Conservation (phyloP, 2,113 vertebrate genomes). For the Tor tambroides region DNA sequence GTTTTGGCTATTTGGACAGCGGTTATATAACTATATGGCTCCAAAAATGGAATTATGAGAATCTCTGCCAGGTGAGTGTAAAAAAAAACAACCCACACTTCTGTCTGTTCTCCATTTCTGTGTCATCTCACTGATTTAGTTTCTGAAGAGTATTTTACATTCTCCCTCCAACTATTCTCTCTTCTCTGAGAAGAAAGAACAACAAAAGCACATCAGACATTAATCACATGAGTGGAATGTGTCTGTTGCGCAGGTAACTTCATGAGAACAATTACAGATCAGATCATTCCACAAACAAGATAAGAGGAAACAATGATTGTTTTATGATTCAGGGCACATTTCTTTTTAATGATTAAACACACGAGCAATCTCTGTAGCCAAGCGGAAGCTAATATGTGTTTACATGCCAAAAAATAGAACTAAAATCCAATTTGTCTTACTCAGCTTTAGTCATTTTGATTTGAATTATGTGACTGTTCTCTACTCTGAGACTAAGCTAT, state of each 20-base stretch:
- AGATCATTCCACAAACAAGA: not conserved
- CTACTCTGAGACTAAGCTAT: not conserved
- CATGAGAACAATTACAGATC: too few relatives aligned
- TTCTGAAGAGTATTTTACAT: slow-evolving; percentile 2
- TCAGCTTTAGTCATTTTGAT: not conserved
- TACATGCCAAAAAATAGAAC: not conserved
- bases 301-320: not conserved
- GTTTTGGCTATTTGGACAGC: not conserved
- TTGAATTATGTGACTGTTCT: not conserved
- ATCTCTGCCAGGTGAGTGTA: not conserved
- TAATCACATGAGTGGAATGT: not conserved
- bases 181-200: not conserved
- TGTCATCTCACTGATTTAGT: slow-evolving; percentile 8
- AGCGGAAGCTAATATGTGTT: not conserved
- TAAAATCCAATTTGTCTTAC: not conserved
- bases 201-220: not conserved
- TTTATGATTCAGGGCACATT: not conserved
- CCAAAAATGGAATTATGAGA: not conserved
- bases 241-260: not conserved
- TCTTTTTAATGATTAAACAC: not conserved
- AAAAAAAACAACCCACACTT: not conserved
- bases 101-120: not conserved
- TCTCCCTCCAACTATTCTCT: slow-evolving; percentile 14
- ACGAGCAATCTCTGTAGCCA: not conserved
- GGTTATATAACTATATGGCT: not conserved